These are phyloP conservation scores for Drepanosiphum platanoidis DNA, from an alignment of 2,888 invertebrate genomes.

Conservation along the genomic window DNA sequence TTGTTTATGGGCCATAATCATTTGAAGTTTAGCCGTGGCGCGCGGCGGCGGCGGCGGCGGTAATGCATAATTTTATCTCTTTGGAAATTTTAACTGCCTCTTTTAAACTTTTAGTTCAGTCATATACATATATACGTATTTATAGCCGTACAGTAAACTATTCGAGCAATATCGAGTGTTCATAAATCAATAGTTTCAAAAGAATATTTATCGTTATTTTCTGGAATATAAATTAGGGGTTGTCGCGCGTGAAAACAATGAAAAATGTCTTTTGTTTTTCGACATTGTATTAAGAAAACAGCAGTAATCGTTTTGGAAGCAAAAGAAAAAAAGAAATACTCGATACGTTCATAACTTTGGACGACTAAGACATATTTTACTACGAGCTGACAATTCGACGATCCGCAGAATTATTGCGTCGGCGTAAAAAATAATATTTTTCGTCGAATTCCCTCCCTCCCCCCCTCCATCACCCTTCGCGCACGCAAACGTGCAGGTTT, in stretches of 20 bases:
- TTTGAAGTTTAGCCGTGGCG: not conserved
- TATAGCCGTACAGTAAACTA: not conserved
- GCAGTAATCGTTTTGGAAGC: not conserved
- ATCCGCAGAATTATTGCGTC: not conserved
- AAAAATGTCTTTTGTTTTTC: conserved; percentile 15
- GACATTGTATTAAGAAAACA: not conserved
- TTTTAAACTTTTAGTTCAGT: conserved; percentile 24
- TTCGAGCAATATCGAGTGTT: conserved; percentile 23
- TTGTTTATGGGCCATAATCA: conserved; percentile 6
- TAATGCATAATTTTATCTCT: conserved; percentile 2
- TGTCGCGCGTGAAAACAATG: not conserved
- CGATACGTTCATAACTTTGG: conserved; percentile 18
- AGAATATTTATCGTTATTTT: not conserved
- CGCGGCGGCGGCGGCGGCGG: not conserved
- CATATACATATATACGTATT: not conserved
- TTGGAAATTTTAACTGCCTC: conserved; percentile 14
- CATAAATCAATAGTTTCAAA: conserved; percentile 26
- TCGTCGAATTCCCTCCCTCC: not conserved
- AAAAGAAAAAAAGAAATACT: conserved; percentile 10
- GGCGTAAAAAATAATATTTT: not conserved
- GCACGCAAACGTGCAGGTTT: not conserved
- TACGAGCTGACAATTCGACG: not conserved
- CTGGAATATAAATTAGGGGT: not conserved
- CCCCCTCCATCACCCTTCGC: no score
- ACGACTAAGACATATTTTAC: not conserved